Evolutionary conservation across 2,113 vertebrate species (phyloP).

Genomic region (Sylvicapra grimmia): DNA sequence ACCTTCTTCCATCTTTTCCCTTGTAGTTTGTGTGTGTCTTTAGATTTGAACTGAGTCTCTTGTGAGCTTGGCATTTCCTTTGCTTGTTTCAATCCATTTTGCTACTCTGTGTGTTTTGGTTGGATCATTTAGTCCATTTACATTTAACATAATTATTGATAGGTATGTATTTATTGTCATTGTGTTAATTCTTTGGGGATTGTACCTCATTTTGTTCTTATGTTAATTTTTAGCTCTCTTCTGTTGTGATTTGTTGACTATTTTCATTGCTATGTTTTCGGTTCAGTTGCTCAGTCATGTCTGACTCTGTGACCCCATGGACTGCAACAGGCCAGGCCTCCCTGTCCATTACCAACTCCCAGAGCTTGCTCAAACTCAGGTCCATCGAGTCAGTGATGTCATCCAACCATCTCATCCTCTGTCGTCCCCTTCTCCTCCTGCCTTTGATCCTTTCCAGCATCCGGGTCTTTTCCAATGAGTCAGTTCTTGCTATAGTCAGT

Average conservation of each 20-base stretch:
- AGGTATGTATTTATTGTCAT: background rate
- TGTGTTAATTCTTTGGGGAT: background rate
- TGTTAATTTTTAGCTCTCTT: background rate
- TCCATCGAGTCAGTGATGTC: background rate
- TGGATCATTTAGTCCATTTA: background rate
- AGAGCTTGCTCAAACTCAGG: background rate
- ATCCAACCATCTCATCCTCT: background rate
- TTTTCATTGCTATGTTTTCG: background rate
- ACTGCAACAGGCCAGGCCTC: background rate
- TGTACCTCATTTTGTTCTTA: background rate
- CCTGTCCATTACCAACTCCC: background rate
- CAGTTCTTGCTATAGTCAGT: background rate
- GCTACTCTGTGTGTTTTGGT: background rate
- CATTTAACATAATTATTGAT: background rate
- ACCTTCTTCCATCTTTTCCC: background rate
- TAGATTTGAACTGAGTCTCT: background rate
- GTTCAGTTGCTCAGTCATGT: background rate
- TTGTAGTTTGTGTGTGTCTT: background rate
- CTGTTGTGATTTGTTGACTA: background rate
- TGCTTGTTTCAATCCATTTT: background rate
- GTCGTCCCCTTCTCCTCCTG: background rate
- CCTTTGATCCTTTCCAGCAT: background rate
- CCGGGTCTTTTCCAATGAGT: background rate
- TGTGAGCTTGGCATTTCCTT: background rate
- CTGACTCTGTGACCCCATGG: background rate